These are phyloP conservation scores for Andricus grossulariae DNA, from an alignment of 1,140 invertebrate species.

Conservation along the genomic window DNA sequence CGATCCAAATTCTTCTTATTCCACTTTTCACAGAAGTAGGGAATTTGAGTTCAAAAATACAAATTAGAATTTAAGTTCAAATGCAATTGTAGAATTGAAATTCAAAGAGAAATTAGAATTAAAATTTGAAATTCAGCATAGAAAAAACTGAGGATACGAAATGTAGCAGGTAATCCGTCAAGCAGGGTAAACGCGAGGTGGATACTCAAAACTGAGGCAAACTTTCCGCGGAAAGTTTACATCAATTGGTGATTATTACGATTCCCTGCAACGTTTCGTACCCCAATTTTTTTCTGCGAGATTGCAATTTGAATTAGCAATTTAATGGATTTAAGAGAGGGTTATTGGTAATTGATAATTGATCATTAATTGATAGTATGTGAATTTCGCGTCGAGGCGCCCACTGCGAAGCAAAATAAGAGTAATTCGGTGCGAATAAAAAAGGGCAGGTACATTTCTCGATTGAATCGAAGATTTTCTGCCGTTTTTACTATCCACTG, in stretches of 20 bases:
- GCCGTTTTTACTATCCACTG: slow-evolving; percentile 17
- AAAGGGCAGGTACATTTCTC: background rate
- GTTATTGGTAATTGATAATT: background rate
- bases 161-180: no score
- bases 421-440: slow-evolving; percentile 13
- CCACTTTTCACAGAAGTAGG: slow-evolving; percentile 10
- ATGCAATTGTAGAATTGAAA: background rate
- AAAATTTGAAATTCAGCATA: no score
- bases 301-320: background rate
- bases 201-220: no score
- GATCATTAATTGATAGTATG: background rate
- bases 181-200: no score
- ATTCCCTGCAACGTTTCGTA: no score
- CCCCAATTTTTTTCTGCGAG: no score
- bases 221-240: no score
- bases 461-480: slow-evolving; percentile 19
- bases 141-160: no score
- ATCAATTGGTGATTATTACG: no score
- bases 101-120: background rate
- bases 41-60: background rate
- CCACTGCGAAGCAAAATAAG: slow-evolving; percentile 14
- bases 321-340: background rate
- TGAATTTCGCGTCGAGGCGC: slow-evolving; percentile 17
- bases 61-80: background rate
- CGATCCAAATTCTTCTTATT: background rate